Base-by-base conservation (phyloP, 2,797 vertebrate genomes). In the Monodelphis domestica region DNA sequence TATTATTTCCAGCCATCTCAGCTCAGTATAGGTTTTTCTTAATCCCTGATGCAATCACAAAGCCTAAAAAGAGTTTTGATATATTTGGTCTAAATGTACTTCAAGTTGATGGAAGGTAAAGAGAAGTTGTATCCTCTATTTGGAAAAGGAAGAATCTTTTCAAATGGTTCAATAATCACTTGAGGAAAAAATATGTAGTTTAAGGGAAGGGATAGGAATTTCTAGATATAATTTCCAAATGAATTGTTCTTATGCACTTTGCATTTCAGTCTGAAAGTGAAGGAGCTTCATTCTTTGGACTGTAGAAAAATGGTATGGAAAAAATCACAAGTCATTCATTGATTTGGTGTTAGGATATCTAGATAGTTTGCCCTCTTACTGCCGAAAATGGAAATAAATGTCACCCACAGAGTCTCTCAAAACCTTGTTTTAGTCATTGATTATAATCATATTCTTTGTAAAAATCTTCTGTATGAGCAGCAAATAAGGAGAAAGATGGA, bases 71-170 rank as follows among this genome's bases (percentile, higher is more conserved):
- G 57, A 93, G 91, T 50, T n/a, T 94, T 53, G 15, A 30, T 89
- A 2, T 92, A 92, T 53, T 90, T 56, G 29, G 38, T 92, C 63
- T 94, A 59, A 90, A 89, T 53, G 33, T 53, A 50, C 28, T 50
- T 29, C 15, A 51, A 14, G 33, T 59, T 17, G 90, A n/a, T 54
- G 54, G 29, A 94, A 55, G 89, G 14, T 88, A 93, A 91, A 63
- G 29, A 91, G 55, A 55, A 21, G 50, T 2, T 21, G 2, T 28
- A 28, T 14, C 57, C 50, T 87, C 26, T 0, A 87, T 87, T 90
- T 95, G 89, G 88, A 53, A 90, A 90, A 95, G 93, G 63, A 52
- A 96, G 91, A 63, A 54, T 30, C n/a, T 28, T 91, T 93, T 21
- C 90, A 52, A 70, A 95, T 26, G 26, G 45, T 6, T 4, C 52